Conservation (phyloP, 2,797 vertebrate genomes). For the Enteromius argenteus region DNA sequence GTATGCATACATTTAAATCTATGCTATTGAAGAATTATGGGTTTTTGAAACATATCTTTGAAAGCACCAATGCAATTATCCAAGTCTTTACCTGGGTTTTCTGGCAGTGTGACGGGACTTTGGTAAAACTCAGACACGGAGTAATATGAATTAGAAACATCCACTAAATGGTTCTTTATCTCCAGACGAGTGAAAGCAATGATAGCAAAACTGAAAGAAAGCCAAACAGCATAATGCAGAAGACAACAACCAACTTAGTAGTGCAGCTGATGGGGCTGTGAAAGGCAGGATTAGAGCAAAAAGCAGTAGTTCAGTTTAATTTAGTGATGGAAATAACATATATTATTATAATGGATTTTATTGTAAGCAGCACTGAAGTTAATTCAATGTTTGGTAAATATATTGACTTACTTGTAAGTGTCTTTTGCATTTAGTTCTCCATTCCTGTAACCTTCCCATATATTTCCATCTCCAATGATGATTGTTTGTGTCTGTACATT, state of each 20-base stretch:
- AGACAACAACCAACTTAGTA: neutral
- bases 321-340: constrained; percentile 1
- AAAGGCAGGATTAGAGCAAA: neutral
- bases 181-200: constrained; percentile 70
- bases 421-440: constrained; percentile 57
- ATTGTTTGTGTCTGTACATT: neutral
- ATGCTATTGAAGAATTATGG: neutral
- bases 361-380: neutral
- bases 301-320: neutral
- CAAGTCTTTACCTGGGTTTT: constrained; percentile 66
- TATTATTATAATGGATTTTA: neutral
- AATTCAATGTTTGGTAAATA: neutral
- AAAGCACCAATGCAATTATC: neutral
- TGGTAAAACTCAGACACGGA: constrained; percentile 40
- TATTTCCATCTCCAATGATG: constrained; percentile 58
- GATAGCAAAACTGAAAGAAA: constrained; percentile 70
- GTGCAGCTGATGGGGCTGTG: neutral
- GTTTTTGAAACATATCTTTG: neutral
- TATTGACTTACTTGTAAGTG: constrained; percentile 70
- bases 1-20: neutral
- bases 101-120: constrained; percentile 43
- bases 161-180: neutral
- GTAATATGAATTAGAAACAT: neutral
- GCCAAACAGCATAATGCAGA: neutral
- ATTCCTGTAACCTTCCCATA: constrained; percentile 64